Evolutionary conservation across 2,888 invertebrate species (phyloP).

Genomic region (Aricia artaxerxes): DNA sequence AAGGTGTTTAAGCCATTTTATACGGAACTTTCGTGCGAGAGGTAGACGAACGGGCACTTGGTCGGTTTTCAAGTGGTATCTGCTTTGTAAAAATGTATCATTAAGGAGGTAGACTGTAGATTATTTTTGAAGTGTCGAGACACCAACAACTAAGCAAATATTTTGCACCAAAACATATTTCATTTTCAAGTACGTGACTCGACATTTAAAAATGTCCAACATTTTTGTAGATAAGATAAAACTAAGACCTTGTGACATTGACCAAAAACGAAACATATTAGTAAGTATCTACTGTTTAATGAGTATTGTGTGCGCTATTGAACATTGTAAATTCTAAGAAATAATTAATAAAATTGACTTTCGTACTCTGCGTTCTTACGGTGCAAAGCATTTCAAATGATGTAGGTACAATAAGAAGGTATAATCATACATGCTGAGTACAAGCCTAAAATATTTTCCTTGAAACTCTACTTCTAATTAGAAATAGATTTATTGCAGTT

Average conservation of each 20-base stretch:
- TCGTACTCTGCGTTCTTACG: no score
- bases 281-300: no score
- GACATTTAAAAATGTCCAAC: background rate
- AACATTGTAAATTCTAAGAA: no score
- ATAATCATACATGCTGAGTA: background rate
- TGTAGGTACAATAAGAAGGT: background rate
- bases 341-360: no score
- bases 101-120: no score
- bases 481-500: conserved; percentile 9
- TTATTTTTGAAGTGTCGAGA: background rate
- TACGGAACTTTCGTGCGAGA: no score
- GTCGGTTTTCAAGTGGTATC: conserved; percentile 2
- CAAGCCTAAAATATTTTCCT: conserved; percentile 1
- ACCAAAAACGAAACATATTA: background rate
- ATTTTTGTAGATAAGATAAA: background rate
- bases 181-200: background rate
- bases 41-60: background rate
- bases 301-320: no score
- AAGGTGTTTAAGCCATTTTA: no score
- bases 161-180: background rate
- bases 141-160: background rate
- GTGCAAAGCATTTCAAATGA: background rate
- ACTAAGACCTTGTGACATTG: background rate
- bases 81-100: background rate
- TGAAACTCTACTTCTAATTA: conserved; percentile 26